Percentiles rank a stretch among this genome's conserved stretches.
These are phyloP conservation scores for Limonius californicus DNA, from an alignment of 1,140 invertebrate species.

Conservation along the genomic window DNA sequence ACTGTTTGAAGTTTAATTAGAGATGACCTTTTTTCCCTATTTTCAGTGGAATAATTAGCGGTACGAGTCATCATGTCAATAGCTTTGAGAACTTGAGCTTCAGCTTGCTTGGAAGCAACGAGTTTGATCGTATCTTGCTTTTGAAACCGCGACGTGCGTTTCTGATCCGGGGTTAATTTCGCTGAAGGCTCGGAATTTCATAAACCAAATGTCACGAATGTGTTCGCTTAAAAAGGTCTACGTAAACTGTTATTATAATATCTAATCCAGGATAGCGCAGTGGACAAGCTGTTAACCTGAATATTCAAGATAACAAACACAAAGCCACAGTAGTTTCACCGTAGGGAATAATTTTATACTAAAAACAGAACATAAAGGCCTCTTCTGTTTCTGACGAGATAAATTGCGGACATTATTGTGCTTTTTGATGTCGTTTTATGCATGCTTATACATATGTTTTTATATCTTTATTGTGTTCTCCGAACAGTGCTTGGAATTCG, in stretches of 20 bases:
- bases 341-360: slow-evolving; percentile 6
- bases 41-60: no score
- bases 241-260: slow-evolving; percentile 11
- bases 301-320: slow-evolving; percentile 12
- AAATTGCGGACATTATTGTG: slow-evolving; percentile 1
- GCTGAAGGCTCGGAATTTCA: background rate
- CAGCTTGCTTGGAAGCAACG: no score
- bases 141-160: background rate
- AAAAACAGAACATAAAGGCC: slow-evolving; percentile 6
- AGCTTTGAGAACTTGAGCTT: no score
- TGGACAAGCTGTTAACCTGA: slow-evolving; percentile 13
- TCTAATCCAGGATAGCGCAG: slow-evolving; percentile 6
- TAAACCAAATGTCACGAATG: background rate
- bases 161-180: background rate
- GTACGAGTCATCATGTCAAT: no score
- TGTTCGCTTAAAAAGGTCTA: background rate
- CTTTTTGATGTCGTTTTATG: slow-evolving; percentile 7
- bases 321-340: slow-evolving; percentile 10
- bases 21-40: no score
- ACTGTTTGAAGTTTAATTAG: no score
- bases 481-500: background rate
- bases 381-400: slow-evolving; percentile 6
- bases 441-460: background rate
- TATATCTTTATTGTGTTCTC: background rate
- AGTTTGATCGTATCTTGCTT: no score